Conservation (phyloP, 2,888 invertebrate species). For the Amiota mariae region DNA sequence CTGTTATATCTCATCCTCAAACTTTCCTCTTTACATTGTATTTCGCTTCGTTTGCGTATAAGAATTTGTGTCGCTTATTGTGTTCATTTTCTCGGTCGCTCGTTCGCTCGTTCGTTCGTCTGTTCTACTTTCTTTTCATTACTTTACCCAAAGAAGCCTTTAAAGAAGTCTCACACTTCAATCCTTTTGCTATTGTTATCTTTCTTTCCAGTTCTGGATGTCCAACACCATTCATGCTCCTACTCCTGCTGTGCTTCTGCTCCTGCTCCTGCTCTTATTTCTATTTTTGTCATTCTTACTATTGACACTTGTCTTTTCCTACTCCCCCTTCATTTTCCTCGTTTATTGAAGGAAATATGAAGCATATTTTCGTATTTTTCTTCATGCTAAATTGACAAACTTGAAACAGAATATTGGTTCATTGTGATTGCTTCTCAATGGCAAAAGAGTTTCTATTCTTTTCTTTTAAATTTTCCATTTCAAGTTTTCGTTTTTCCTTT, state of each 20-base stretch:
- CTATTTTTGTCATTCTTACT: not conserved
- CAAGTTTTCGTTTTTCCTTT: not conserved
- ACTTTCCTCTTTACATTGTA: no score
- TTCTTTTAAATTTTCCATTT: slow-evolving; percentile 4
- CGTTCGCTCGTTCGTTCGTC: no score
- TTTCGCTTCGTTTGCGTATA: no score
- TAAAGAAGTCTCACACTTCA: no score
- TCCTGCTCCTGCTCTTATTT: not conserved
- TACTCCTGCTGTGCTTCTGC: slow-evolving; percentile 20
- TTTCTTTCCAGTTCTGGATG: slow-evolving; percentile 4
- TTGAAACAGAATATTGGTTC: slow-evolving; percentile 54
- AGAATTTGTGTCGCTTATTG: no score
- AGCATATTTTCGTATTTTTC: slow-evolving; percentile 46
- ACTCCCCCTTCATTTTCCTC: not conserved
- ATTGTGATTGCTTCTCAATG: slow-evolving; percentile 33
- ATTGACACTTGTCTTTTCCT: not conserved
- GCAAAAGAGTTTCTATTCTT: not conserved
- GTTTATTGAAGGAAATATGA: slow-evolving; percentile 39
- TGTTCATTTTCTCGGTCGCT: no score
- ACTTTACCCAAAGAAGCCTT: no score
- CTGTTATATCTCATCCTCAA: no score
- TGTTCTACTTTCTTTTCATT: no score
- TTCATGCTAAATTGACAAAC: slow-evolving; percentile 55
- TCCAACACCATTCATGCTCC: slow-evolving; percentile 7
- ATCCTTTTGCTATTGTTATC: not conserved